Evolutionary conservation across 2,113 vertebrate genomes (phyloP).

Genomic region (Xiphophorus maculatus): DNA sequence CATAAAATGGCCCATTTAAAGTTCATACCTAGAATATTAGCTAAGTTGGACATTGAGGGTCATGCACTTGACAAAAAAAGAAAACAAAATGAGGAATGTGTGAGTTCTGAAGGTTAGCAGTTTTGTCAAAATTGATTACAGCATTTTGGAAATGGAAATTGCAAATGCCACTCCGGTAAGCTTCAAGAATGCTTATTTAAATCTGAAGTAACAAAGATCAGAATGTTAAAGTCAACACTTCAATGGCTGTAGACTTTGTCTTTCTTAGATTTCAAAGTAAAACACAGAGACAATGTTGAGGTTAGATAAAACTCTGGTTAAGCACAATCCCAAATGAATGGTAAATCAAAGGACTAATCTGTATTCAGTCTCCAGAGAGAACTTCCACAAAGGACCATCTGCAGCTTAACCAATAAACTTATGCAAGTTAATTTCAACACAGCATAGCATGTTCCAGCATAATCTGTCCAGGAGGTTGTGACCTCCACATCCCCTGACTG

Average conservation of each 20-base stretch:
- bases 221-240: background rate
- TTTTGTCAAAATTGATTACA: background rate
- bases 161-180: background rate
- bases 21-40: too few relatives aligned
- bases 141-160: background rate
- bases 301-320: constrained; percentile 22
- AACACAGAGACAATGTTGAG: constrained; percentile 18
- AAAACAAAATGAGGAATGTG: too few relatives aligned
- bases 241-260: background rate
- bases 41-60: too few relatives aligned
- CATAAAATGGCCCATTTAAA: too few relatives aligned
- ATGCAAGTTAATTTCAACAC: constrained; percentile 72
- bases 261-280: constrained; percentile 18
- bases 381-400: constrained; percentile 53
- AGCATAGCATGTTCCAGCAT: constrained; percentile 63
- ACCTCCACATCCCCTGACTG: constrained; percentile 82
- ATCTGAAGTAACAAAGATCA: background rate
- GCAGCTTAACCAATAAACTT: constrained; percentile 61
- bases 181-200: background rate
- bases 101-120: background rate
- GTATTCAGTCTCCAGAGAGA: constrained; percentile 65
- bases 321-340: constrained; percentile 58
- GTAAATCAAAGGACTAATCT: constrained; percentile 68
- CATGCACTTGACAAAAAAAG: too few relatives aligned
- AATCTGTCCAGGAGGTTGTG: constrained; percentile 84